These are phyloP conservation scores for Ophion slaviceki DNA, from an alignment of 2,888 invertebrate genomes.

Conservation along the genomic window DNA sequence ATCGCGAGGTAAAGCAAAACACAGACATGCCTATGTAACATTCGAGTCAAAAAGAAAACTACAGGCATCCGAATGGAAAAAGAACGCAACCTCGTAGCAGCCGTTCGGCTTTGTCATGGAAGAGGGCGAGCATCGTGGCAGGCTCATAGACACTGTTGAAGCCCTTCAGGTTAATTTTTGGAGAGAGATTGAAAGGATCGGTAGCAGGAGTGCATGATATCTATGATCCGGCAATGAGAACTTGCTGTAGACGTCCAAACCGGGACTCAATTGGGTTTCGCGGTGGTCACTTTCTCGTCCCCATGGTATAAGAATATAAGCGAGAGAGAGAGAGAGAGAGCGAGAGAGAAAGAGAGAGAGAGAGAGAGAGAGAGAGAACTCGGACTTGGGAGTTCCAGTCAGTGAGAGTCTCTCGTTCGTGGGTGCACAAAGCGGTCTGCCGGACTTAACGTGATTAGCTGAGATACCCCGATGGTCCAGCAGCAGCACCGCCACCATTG, in stretches of 20 bases:
- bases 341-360: constrained; percentile 61
- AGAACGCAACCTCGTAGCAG: not conserved
- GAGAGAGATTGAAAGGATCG: constrained; percentile 23
- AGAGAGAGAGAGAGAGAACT: constrained; percentile 64
- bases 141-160: constrained; percentile 30
- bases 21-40: not conserved
- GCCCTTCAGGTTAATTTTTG: constrained; percentile 37
- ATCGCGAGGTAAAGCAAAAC: not conserved
- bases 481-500: constrained; percentile 25
- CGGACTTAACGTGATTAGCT: constrained; percentile 83
- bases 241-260: constrained; percentile 52
- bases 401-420: constrained; percentile 72
- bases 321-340: constrained; percentile 62
- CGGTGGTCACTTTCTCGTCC: constrained; percentile 60
- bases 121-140: constrained; percentile 4
- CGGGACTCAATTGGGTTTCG: constrained; percentile 68
- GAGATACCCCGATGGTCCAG: constrained; percentile 78
- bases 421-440: constrained; percentile 81
- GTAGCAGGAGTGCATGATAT: constrained; percentile 49
- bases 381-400: constrained; percentile 78
- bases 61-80: not conserved
- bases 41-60: not conserved
- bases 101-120: not conserved
- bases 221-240: constrained; percentile 62
- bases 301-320: constrained; percentile 37